Evolutionary conservation across 2,797 vertebrate genomes (phyloP), one percentile per base, ranked within the genome.

Genomic region (Poecilia gillii): DNA sequence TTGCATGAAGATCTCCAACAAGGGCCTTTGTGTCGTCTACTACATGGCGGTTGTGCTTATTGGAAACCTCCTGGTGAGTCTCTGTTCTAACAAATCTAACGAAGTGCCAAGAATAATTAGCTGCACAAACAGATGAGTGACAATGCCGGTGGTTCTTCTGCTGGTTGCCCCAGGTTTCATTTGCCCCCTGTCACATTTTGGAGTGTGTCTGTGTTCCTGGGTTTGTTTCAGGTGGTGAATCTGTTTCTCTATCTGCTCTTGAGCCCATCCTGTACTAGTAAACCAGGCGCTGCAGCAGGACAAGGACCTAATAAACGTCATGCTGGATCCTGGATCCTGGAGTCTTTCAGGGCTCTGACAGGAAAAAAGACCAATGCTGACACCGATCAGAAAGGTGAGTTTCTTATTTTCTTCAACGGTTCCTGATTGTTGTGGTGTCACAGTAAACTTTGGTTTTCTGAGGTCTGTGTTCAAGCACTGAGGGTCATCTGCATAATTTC

Each of bases 51-150:
- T 98, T 85, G 94, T 99, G 96, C 93, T 98, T 85, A 95, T 98
- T 0, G 97, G 97, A 68, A 97, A 98, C 84, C 93, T 99, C 0
- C 96, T 99, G 97, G 98, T 99, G 85, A 97, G 98, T 79, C n/a
- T 57, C 43, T 47, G 36, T 77, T n/a, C 13, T 41, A 31, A 18
- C n/a, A 51, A 68, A 14, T 6, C 41, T 41, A 41, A 8, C 59
- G 14, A 18, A 49, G n/a, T 46, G 9, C 53, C n/a, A 20, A 11
- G 28, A n/a, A 23, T 41, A 25, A 6, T 53, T 6, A 55, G 2
- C 18, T 51, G 8, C 25, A 53, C 20, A 6, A 59, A 2, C 28
- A 33, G 20, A 41, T 41, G 23, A 43, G n/a, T 2, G 23, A 13
- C 11, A n/a, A n/a, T n/a, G 41, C 46, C 33, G 3, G 70, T 33